These are phyloP conservation scores for Cryptotermes secundus DNA, from an alignment of 1,140 invertebrate species.

Conservation along the genomic window DNA sequence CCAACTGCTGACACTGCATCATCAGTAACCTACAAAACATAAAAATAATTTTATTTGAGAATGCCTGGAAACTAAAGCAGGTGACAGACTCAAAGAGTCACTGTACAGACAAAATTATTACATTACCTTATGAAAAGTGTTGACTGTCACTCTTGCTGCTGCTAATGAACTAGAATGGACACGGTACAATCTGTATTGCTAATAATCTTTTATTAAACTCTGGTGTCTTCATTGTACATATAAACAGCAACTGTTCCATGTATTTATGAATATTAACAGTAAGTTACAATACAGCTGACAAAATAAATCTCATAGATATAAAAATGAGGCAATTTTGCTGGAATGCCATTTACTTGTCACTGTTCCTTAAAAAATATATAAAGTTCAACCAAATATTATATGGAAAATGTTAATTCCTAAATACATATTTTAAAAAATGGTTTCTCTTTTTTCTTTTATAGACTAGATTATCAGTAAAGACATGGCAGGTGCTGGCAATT, in stretches of 20 bases:
- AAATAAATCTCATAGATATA: not conserved
- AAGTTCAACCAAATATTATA: not conserved
- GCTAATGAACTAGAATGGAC: too few relatives aligned
- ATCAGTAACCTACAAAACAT: too few relatives aligned
- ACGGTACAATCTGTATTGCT: too few relatives aligned
- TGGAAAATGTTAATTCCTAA: not conserved
- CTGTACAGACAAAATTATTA: too few relatives aligned
- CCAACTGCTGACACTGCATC: too few relatives aligned
- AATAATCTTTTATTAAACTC: not conserved
- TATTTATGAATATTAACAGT: not conserved
- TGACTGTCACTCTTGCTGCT: too few relatives aligned
- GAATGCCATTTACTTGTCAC: not conserved
- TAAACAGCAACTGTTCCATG: not conserved
- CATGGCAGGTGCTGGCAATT: too few relatives aligned
- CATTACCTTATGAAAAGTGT: too few relatives aligned
- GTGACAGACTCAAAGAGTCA: too few relatives aligned
- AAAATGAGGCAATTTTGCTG: not conserved
- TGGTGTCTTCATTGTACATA: not conserved
- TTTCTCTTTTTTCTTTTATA: not conserved
- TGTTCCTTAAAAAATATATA: not conserved
- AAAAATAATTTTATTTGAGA: too few relatives aligned
- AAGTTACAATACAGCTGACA: not conserved
- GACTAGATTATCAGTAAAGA: not conserved
- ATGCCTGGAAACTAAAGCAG: too few relatives aligned
- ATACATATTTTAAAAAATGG: not conserved